A percentile compares a stretch with the other conserved stretches of the same genome.
These are phyloP conservation scores for Drosophila robusta DNA, from an alignment of 2,888 invertebrate species.

Conservation along the genomic window DNA sequence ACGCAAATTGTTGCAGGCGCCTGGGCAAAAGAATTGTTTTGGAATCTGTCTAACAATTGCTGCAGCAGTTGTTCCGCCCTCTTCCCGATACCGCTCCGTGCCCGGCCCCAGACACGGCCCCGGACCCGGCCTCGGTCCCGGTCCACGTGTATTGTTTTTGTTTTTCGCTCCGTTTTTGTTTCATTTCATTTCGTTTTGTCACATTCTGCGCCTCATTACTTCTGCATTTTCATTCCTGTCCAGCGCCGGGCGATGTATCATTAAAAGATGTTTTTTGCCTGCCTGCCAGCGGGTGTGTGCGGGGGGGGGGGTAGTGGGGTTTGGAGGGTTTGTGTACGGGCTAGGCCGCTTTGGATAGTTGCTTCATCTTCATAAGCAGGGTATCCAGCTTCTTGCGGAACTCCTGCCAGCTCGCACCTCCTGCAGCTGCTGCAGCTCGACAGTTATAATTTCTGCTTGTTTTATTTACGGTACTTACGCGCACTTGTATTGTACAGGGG, in stretches of 20 bases:
- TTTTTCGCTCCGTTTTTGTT: conserved; percentile 21
- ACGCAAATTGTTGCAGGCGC: conserved; percentile 48
- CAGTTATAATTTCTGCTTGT: conserved; percentile 70
- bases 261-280: conserved; percentile 61
- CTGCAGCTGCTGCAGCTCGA: conserved; percentile 20
- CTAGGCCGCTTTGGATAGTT: conserved; percentile 31
- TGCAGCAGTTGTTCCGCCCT: neutral
- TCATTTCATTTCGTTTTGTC: conserved; percentile 30
- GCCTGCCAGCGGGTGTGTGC: neutral
- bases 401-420: neutral
- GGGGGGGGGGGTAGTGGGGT: neutral
- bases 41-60: conserved; percentile 7
- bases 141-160: neutral
- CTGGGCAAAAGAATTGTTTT: conserved; percentile 18
- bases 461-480: conserved; percentile 75
- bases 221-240: conserved; percentile 43
- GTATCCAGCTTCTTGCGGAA: neutral
- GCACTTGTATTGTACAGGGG: conserved; percentile 45
- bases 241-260: conserved; percentile 56
- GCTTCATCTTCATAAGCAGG: conserved; percentile 29
- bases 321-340: neutral
- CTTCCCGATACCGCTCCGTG: too few species aligned
- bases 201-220: conserved; percentile 67
- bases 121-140: too few species aligned
- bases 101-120: too few species aligned